phyloP scores from a whole-genome alignment of 2,888 invertebrate genomes.

The Drosophila multiciliata region DNA sequence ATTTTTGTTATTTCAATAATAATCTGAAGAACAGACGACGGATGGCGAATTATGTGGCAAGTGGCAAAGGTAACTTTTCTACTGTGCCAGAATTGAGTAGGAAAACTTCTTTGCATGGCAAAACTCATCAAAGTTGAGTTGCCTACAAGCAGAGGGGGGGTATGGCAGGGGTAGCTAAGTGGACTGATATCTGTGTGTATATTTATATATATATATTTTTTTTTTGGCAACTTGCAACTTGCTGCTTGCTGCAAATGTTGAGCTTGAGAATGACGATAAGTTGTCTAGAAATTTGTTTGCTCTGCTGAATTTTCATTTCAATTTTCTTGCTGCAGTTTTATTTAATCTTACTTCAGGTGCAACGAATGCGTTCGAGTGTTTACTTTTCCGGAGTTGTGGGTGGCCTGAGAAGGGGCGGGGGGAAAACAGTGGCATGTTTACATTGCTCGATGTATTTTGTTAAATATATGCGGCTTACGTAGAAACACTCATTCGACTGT shows the following conservation, averaged over 20 bases:
- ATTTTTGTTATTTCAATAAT: slow-evolving; percentile 72
- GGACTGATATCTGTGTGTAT: slow-evolving; percentile 11
- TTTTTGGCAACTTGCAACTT: slow-evolving; percentile 31
- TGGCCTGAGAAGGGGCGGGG: not conserved
- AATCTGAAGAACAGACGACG: slow-evolving; percentile 55
- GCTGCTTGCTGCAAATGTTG: slow-evolving; percentile 1
- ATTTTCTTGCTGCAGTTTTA: slow-evolving; percentile 72
- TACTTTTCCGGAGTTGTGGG: slow-evolving; percentile 37
- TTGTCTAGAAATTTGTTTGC: slow-evolving; percentile 74
- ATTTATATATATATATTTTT: slow-evolving; percentile 24
- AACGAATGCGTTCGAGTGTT: slow-evolving; percentile 66
- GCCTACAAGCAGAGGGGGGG: slow-evolving; percentile 20
- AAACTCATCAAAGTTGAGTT: slow-evolving; percentile 75
- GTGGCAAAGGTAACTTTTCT: slow-evolving; percentile 33
- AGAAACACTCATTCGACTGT: slow-evolving; percentile 1
- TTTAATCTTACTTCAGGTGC: slow-evolving; percentile 79
- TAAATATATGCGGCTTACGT: slow-evolving; percentile 15
- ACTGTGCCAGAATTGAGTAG: slow-evolving; percentile 4
- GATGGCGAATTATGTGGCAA: slow-evolving; percentile 26
- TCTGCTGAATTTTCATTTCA: slow-evolving; percentile 76
- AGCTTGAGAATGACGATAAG: slow-evolving; percentile 50
- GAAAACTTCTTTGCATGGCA: slow-evolving; percentile 53
- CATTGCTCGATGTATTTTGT: slow-evolving; percentile 17
- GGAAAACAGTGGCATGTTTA: slow-evolving; percentile 19
- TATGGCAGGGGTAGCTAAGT: slow-evolving; percentile 3